A percentile compares a stretch with the other conserved stretches of the same genome.
Conservation (phyloP, 2,797 vertebrate species). For the Taeniopygia guttata region DNA sequence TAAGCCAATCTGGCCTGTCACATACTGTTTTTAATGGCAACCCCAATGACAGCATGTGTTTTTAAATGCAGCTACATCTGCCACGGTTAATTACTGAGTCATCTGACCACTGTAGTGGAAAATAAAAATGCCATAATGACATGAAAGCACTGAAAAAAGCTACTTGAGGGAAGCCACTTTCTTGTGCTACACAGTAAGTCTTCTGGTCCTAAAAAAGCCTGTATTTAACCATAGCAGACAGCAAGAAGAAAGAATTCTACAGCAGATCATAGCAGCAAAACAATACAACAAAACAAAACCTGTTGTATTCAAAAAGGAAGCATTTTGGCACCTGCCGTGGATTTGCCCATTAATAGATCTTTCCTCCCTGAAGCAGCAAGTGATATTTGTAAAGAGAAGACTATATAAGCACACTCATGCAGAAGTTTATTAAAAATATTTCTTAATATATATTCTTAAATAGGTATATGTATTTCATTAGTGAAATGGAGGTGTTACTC, state of each 20-base stretch:
- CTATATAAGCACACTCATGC: rapidly evolving
- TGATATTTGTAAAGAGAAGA: not conserved
- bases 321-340: not conserved
- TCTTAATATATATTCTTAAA: not conserved
- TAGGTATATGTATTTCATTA: not conserved
- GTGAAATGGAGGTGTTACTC: not conserved
- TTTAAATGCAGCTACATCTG: conserved; percentile 53
- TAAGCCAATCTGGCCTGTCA: conserved; percentile 24
- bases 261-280: not conserved
- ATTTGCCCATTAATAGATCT: not conserved
- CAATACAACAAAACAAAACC: not conserved
- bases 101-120: conserved; percentile 1
- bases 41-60: not conserved
- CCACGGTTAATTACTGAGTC: conserved; percentile 32
- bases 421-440: not conserved
- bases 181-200: not conserved
- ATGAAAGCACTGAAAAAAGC: not conserved
- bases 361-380: not conserved
- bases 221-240: not conserved
- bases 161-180: not conserved
- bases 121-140: not conserved
- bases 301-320: not conserved
- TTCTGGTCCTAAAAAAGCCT: not conserved
- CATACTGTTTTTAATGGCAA: conserved; percentile 45
- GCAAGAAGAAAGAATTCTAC: not conserved